Evolutionary conservation across 2,113 vertebrate species (phyloP).

Genomic region (Eulemur rufifrons): DNA sequence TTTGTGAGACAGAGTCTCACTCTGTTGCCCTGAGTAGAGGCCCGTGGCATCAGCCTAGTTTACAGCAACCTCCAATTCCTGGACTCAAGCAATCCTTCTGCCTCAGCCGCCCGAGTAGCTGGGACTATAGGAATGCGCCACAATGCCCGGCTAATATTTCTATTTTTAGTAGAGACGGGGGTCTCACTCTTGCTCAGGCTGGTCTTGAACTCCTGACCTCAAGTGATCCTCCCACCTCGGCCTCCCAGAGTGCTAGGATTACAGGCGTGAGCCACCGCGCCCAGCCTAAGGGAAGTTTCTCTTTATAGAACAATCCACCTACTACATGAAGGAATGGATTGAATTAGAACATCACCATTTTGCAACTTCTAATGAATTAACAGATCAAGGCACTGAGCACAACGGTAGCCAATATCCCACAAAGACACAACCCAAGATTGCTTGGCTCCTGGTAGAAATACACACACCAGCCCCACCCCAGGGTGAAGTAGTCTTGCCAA

Average conservation of each 20-base stretch:
- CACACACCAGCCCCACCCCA: background rate
- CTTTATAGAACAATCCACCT: background rate
- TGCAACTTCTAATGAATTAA: background rate
- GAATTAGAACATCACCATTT: background rate
- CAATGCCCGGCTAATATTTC: too few species aligned
- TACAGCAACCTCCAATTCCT: background rate
- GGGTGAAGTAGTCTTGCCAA: background rate
- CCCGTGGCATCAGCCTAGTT: background rate
- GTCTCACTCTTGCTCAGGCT: too few species aligned
- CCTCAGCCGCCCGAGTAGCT: too few species aligned
- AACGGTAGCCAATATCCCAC: accelerated
- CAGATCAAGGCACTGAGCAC: background rate
- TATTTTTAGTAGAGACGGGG: too few species aligned
- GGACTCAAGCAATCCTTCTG: too few species aligned
- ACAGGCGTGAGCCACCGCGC: too few species aligned
- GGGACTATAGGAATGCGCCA: too few species aligned
- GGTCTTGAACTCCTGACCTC: too few species aligned
- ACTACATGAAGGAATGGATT: background rate
- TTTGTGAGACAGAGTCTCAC: too few species aligned
- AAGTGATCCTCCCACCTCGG: too few species aligned
- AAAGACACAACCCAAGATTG: background rate
- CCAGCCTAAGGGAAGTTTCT: too few species aligned
- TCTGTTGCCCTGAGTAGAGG: background rate
- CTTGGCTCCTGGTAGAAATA: background rate
- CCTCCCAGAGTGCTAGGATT: too few species aligned